phyloP scores from a whole-genome alignment of 2,113 vertebrate genomes.

The rat (Rattus norvegicus) region DNA sequence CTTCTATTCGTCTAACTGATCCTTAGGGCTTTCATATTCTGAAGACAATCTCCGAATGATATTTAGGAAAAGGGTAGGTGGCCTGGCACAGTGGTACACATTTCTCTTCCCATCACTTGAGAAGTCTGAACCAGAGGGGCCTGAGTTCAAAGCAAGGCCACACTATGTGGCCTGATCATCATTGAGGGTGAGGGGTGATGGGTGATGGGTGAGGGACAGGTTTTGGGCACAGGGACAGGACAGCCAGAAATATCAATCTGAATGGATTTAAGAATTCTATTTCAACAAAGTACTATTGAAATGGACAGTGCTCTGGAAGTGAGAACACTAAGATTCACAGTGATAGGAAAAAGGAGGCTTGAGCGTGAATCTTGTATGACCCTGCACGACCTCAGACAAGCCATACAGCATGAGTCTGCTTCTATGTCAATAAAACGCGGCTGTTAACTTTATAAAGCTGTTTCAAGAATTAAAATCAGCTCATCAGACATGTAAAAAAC shows the following conservation, averaged over 20 bases:
- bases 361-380: neutral
- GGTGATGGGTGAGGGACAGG: neutral
- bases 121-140: neutral
- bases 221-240: neutral
- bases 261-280: neutral
- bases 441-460: neutral
- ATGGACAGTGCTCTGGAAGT: neutral
- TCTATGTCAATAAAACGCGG: neutral
- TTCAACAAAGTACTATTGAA: neutral
- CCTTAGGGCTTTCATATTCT: constrained; percentile 1
- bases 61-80: neutral
- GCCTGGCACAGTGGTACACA: neutral
- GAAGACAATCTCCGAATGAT: constrained; percentile 30
- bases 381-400: neutral
- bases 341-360: neutral
- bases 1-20: neutral
- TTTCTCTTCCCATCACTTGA: neutral
- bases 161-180: neutral
- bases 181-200: too few relatives aligned
- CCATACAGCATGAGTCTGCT: neutral
- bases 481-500: neutral
- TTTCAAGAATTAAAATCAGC: constrained; percentile 30
- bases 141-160: neutral
- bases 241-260: neutral
- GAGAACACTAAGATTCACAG: neutral